phyloP scores from a whole-genome alignment of 2,113 vertebrate species.

The Callospermophilus lateralis region DNA sequence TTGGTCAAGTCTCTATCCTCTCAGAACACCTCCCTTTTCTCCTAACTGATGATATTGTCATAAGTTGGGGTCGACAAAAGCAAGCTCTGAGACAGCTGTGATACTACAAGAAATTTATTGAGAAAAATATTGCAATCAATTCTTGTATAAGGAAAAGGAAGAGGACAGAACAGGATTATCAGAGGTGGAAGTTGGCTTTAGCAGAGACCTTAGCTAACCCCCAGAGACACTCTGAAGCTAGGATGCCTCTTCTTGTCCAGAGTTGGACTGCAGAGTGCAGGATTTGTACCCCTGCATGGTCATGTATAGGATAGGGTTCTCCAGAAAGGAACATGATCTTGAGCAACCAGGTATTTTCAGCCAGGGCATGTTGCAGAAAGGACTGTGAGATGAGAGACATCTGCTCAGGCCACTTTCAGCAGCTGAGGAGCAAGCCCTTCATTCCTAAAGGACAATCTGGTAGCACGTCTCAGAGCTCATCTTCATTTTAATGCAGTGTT shows the following conservation, averaged over 20 bases:
- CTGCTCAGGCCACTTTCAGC: background rate
- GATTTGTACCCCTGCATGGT: background rate
- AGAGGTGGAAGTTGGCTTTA: background rate
- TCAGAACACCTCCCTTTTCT: background rate
- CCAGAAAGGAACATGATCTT: background rate
- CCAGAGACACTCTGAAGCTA: background rate
- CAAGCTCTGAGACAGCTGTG: background rate
- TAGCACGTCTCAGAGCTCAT: background rate
- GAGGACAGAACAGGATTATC: background rate
- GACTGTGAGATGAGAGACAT: background rate
- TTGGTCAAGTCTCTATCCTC: background rate
- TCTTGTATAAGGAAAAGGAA: background rate
- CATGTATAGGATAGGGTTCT: background rate
- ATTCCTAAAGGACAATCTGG: background rate
- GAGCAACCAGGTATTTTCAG: background rate
- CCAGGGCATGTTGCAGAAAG: background rate
- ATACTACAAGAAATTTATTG: background rate
- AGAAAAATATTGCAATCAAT: background rate
- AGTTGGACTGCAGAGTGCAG: background rate
- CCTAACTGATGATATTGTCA: background rate
- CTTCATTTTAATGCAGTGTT: background rate
- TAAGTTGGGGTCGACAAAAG: background rate
- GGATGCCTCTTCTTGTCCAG: background rate
- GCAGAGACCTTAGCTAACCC: background rate
- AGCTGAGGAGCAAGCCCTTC: background rate